Percentiles rank a stretch among this genome's conserved stretches.
Evolutionary conservation across 1,140 invertebrate species (phyloP).

Genomic region (Saxidomus purpurata): DNA sequence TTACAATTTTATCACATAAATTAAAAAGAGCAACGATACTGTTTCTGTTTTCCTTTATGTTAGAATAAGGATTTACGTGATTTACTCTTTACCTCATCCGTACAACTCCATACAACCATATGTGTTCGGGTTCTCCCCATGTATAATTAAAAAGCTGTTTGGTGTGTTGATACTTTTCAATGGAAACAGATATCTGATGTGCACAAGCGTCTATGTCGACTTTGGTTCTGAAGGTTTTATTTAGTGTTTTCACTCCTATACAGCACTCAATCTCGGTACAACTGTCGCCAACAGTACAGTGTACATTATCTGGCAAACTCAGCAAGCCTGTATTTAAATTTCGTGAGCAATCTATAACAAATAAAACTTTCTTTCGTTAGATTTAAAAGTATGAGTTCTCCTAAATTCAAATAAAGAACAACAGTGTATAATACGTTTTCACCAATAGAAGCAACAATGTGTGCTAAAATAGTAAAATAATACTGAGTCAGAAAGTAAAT

Average conservation of each 20-base stretch:
- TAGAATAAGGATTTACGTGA: no score
- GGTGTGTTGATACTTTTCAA: slow-evolving; percentile 17
- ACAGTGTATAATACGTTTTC: no score
- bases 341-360: background rate
- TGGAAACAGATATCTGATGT: background rate
- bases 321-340: background rate
- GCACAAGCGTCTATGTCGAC: slow-evolving; percentile 1
- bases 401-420: no score
- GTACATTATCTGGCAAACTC: background rate
- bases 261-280: slow-evolving; percentile 20
- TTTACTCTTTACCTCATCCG: slow-evolving; percentile 14
- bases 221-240: background rate
- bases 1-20: no score
- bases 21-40: no score
- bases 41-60: no score
- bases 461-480: no score
- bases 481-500: no score
- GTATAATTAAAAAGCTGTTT: slow-evolving; percentile 46
- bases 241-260: background rate
- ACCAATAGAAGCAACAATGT: no score
- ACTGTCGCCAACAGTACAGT: background rate
- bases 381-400: no score
- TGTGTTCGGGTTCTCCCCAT: slow-evolving; percentile 46
- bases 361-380: no score
- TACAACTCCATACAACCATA: slow-evolving; percentile 24